Evolutionary conservation across 2,113 vertebrate species (phyloP).

Genomic region (Calyptommatus sinebrachiatus): DNA sequence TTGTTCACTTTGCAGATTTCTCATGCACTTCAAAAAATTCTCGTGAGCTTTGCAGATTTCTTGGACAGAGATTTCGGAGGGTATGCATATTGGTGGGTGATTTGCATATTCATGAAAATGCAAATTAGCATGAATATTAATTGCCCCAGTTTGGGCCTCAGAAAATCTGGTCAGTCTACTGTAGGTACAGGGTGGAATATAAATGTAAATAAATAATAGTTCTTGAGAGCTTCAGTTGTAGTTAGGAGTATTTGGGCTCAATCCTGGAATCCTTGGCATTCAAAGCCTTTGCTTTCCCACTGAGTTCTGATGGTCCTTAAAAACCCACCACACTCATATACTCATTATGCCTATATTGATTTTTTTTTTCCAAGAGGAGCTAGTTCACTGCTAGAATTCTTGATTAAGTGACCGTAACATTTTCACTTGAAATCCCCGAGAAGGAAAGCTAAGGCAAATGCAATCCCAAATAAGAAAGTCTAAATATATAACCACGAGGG

Average conservation of each 20-base stretch:
- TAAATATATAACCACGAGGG: not conserved
- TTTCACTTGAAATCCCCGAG: conserved; percentile 19
- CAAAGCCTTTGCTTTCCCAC: not conserved
- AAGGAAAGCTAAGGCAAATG: accelerated
- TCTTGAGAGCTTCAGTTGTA: not conserved
- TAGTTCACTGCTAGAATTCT: conserved; percentile 39
- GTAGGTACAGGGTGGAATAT: no score
- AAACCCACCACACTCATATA: conserved; percentile 15
- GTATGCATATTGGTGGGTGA: no score
- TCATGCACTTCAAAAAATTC: no score
- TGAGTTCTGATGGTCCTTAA: not conserved
- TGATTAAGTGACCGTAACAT: not conserved
- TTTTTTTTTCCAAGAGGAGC: conserved; percentile 43
- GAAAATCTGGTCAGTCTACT: no score
- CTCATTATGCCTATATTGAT: conserved; percentile 25
- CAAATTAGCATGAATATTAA: no score
- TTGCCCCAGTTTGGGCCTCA: no score
- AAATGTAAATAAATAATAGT: no score
- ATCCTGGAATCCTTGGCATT: not conserved
- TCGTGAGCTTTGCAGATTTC: no score
- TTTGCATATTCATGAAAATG: no score
- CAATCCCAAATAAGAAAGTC: not conserved
- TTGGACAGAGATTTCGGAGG: no score
- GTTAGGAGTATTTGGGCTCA: not conserved
- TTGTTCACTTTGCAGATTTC: no score